A percentile compares a stretch with the other conserved stretches of the same genome.
Conservation (phyloP, 2,888 invertebrate genomes). For the Automeris io region DNA sequence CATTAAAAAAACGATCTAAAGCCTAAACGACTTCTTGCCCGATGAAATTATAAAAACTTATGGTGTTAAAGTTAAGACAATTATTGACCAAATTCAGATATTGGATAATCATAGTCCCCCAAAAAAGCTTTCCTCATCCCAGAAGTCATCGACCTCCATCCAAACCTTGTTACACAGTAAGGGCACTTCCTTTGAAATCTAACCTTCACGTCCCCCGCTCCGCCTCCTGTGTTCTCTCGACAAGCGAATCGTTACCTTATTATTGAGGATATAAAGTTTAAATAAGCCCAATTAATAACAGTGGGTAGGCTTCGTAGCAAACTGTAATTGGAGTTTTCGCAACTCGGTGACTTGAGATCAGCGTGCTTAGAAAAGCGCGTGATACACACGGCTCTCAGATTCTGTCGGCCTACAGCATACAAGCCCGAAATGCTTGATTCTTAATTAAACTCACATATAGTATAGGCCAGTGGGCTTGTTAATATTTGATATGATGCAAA, state of each 20-base stretch:
- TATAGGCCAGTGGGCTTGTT: no score
- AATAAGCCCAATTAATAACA: conserved; percentile 11
- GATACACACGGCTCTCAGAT: conserved; percentile 5
- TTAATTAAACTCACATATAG: no score
- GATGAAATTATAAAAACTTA: no score
- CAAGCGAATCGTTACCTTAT: conserved; percentile 13
- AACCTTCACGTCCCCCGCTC: no score
- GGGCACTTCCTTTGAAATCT: conserved; percentile 5
- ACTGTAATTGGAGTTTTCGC: conserved; percentile 43
- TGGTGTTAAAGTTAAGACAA: no score
- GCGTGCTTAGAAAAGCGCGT: conserved; percentile 16
- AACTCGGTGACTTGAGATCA: conserved; percentile 29
- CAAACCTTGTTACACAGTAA: background rate
- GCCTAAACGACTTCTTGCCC: no score
- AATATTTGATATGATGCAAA: no score
- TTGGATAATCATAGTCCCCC: no score
- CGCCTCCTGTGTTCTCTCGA: background rate
- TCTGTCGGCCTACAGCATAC: no score
- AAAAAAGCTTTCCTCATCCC: background rate
- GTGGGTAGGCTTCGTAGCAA: conserved; percentile 18
- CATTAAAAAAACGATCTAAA: no score
- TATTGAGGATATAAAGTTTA: conserved; percentile 18
- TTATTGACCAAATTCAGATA: no score
- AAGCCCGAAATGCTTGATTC: no score
- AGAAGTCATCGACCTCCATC: conserved; percentile 1